A percentile compares a stretch with the other conserved stretches of the same genome.
Evolutionary conservation across 2,113 vertebrate species (phyloP).

Genomic region (Procavia capensis): DNA sequence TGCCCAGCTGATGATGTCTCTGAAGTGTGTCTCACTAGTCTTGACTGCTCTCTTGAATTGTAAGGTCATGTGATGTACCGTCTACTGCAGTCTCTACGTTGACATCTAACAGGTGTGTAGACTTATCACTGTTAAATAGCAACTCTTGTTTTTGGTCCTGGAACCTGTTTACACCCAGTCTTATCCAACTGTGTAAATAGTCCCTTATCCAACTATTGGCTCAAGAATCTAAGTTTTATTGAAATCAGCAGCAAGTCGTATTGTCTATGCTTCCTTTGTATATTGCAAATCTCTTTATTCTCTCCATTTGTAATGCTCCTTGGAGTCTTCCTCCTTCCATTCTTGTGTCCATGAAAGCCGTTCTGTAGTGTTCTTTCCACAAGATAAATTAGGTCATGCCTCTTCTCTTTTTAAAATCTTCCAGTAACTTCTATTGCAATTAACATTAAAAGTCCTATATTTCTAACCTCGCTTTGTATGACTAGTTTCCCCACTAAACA

Average conservation of each 20-base stretch:
- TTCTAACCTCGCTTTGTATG: neutral
- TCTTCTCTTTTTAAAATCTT: neutral
- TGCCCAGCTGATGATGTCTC: neutral
- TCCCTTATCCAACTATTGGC: neutral
- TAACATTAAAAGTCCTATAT: neutral
- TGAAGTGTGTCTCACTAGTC: neutral
- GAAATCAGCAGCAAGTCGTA: neutral
- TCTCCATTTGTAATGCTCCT: neutral
- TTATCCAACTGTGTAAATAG: neutral
- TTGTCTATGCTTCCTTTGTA: neutral
- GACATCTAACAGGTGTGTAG: neutral
- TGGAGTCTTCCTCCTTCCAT: neutral
- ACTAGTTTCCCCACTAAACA: neutral
- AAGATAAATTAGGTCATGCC: neutral
- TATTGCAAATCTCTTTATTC: neutral
- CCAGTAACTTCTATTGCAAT: neutral
- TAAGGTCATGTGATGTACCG: neutral
- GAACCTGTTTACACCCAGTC: neutral
- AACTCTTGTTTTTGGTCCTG: neutral
- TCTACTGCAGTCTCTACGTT: neutral
- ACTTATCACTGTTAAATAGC: neutral
- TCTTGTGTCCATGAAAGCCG: neutral
- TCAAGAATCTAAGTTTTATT: neutral
- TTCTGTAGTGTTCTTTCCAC: neutral
- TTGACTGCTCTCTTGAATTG: neutral